Evolutionary conservation across 64 coral and sea anemone species (phyloP), one percentile per base, ranked within the genome.

Genomic region (Montipora sp.): DNA sequence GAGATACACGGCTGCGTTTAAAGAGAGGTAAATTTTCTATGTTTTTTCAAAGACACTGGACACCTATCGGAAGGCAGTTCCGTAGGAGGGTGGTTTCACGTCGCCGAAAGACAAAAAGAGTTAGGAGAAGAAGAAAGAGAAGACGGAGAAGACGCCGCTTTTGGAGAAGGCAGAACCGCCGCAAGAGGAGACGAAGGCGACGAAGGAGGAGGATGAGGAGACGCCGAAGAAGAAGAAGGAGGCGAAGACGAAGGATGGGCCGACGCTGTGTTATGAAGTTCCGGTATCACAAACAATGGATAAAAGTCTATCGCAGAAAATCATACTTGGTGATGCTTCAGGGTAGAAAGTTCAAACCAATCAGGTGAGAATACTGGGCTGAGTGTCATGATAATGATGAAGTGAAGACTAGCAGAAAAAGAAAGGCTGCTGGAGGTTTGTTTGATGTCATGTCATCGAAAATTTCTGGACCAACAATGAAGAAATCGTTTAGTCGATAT

Each of bases 191-290:
- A 72, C 68, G 82, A 22, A 48, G 65, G 16, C 82, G 47, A 50
- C 61, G 82, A 85, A 85, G 82, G 20, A 70, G 47, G 65, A 48
- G 65, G n/a, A 69, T 43, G 8, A 67, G 82, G 7, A 85, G 82
- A 47, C 45, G 82, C 18, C 46, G 63, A 46, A 27, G 82, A 71
- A 85, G 61, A 51, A 69, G 65, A 46, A 45, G 82, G 20, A 70
- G 82, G 66, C 61, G 65, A 49, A 43, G 65, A 50, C 44, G 82
- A 72, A 69, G 82, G 11, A 70, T 61, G n/a, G 63, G 82, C 8
- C 82, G 82, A 9, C 82, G 61, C 21, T 72, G 61, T 66, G 82
- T 85, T 36, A 85, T 85, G 82, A 27, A 65, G 8, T 85, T 85
- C 82, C 58, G 58, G 2, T 85, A 85, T 19, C 2, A 46, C 5